These are phyloP conservation scores for Tetragonisca angustula DNA, from an alignment of 2,888 invertebrate species.

Conservation along the genomic window DNA sequence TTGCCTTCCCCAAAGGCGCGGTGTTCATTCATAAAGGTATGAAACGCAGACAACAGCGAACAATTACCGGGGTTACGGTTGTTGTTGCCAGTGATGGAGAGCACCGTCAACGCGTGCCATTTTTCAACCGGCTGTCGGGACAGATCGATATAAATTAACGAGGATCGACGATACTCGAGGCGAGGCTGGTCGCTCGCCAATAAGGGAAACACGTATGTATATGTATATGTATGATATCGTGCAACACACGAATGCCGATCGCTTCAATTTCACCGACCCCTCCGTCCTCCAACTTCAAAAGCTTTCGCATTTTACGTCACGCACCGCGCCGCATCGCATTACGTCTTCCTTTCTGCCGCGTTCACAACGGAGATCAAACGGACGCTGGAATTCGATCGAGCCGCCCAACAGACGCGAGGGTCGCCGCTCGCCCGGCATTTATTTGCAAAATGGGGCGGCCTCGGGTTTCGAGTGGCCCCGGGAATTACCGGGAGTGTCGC, in stretches of 20 bases:
- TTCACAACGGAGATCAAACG: conserved; percentile 59
- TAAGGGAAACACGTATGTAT: conserved; percentile 41
- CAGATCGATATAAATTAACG: conserved; percentile 43
- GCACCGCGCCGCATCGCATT: conserved; percentile 66
- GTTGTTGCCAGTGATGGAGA: not conserved
- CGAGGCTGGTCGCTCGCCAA: conserved; percentile 34
- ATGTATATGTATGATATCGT: conserved; percentile 10
- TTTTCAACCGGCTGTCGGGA: not conserved
- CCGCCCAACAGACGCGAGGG: not conserved
- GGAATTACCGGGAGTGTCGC: conserved; percentile 24
- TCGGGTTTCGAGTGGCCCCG: conserved; percentile 19
- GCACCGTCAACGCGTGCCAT: not conserved
- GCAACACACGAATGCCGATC: conserved; percentile 62
- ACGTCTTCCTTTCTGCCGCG: conserved; percentile 63
- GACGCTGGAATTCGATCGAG: conserved; percentile 48
- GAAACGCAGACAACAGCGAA: not conserved
- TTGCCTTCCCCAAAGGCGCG: not conserved
- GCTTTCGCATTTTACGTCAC: conserved; percentile 67
- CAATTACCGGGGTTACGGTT: not conserved
- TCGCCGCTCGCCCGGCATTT: conserved; percentile 33
- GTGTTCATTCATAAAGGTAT: not conserved
- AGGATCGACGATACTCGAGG: conserved; percentile 16
- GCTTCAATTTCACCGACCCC: conserved; percentile 67
- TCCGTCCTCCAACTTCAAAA: conserved; percentile 65
- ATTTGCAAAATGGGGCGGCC: conserved; percentile 33